Evolutionary conservation across 2,113 vertebrate species (phyloP).

Genomic region (Oncorhynchus nerka): DNA sequence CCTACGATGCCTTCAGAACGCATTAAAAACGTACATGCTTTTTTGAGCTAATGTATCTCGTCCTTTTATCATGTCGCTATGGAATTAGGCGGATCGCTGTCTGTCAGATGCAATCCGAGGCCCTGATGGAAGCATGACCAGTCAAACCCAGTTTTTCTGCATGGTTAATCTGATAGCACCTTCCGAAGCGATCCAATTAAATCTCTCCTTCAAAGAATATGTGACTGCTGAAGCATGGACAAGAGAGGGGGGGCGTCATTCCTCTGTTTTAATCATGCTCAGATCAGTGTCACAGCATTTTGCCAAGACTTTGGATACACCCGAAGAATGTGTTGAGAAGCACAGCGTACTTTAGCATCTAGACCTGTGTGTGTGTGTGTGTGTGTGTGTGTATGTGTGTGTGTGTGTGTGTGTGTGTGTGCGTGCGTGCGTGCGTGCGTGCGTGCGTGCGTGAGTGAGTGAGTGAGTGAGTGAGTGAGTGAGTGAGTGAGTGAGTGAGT

Average conservation of each 20-base stretch:
- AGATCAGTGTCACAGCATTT: slow-evolving; percentile 63
- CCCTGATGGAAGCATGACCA: slow-evolving; percentile 68
- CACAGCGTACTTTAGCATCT: slow-evolving; percentile 32
- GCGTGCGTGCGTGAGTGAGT: neutral
- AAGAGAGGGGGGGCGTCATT: slow-evolving; percentile 42
- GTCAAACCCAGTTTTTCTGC: slow-evolving; percentile 71
- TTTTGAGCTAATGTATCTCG: slow-evolving; percentile 61
- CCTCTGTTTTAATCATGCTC: slow-evolving; percentile 69
- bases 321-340: slow-evolving; percentile 31
- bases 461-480: neutral
- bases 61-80: slow-evolving; percentile 61
- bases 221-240: slow-evolving; percentile 60
- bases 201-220: slow-evolving; percentile 72
- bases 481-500: neutral
- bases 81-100: slow-evolving; percentile 69
- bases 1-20: slow-evolving; percentile 49
- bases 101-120: slow-evolving; percentile 67
- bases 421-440: slow-evolving; percentile 4
- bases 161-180: slow-evolving; percentile 76
- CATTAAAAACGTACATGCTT: slow-evolving; percentile 56
- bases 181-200: slow-evolving; percentile 77
- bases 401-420: slow-evolving; percentile 9
- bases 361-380: slow-evolving; percentile 1
- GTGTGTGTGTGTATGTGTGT: slow-evolving; percentile 9
- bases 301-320: slow-evolving; percentile 35